Evolutionary conservation across 2,888 invertebrate genomes (phyloP).

Genomic region (Crematogaster levior): DNA sequence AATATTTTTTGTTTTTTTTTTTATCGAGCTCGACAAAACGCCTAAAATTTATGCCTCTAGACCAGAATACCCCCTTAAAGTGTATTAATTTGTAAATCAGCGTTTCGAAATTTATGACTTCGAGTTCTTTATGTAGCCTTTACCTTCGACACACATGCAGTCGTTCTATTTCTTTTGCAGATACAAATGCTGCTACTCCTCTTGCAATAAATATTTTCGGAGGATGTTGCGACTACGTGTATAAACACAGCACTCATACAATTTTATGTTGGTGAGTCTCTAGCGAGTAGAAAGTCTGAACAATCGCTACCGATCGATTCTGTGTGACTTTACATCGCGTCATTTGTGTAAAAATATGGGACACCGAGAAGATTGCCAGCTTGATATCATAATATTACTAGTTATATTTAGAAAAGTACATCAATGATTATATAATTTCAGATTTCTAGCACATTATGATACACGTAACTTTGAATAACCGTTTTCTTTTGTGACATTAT

Average conservation of each 20-base stretch:
- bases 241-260: constrained; percentile 3
- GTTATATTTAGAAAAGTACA: constrained; percentile 30
- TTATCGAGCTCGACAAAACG: too few species aligned
- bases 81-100: background rate
- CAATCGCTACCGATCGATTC: constrained; percentile 35
- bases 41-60: too few species aligned
- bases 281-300: background rate
- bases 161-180: background rate
- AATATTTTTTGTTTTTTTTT: too few species aligned
- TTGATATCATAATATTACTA: constrained; percentile 40
- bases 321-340: constrained; percentile 34
- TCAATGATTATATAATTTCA: constrained; percentile 15
- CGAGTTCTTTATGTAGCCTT: background rate
- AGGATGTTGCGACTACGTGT: background rate
- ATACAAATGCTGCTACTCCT: constrained; percentile 11
- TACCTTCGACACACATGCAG: background rate
- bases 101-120: background rate
- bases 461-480: background rate
- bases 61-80: too few species aligned
- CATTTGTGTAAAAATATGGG: constrained; percentile 22
- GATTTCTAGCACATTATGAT: constrained; percentile 5
- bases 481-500: background rate
- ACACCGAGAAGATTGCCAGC: constrained; percentile 28
- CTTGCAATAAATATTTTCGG: background rate
- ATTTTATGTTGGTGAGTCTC: constrained; percentile 9